Base-by-base conservation (phyloP, 1,140 invertebrate species). In the Yoshiicerus persimilis region DNA sequence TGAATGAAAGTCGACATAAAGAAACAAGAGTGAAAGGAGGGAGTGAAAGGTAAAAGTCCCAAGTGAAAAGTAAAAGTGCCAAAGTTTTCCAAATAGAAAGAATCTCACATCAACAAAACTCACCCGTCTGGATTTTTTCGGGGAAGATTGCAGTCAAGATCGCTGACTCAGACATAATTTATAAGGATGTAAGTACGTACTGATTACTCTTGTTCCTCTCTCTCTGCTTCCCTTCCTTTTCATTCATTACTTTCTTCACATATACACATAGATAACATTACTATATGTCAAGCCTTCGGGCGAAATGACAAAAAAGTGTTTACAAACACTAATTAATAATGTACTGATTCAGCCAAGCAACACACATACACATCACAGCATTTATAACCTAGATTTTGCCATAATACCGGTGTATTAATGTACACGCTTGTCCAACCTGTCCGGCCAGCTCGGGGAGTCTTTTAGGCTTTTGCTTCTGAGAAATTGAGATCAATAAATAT, bases 1-100 rank as follows among this genome's bases (percentile, higher is more conserved):
- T 80, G 75, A 80, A 80, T 80, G 32, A 34, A 30, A 77, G 30
- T 23, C 4, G 11, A 1, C 20, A 34, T 32, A n/a, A 32, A 80
- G 32, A n/a, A 32, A 36, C n/a, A 77, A 34, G 20, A 80, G 64
- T 25, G 27, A 77, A 38, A 80, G 75, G 16, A 80, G 16, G 36
- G 75, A 80, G 75, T 80, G 75, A 80, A 80, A 80, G 75, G 34
- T 80, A 80, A 80, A 16, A 80, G 75, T 80, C 75, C 75, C 75
- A 38, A 80, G 75, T 80, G 75, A 30, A 80, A 80, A 80, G 20
- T 38, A 34, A 80, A 80, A 80, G 75, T 80, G 75, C 75, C 34
- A 80, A 80, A 80, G 75, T 80, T 80, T 80, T 36, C 13, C 8
- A n/a, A 80, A 80, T n/a, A 23, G 16, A 25, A 16, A 70, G 13